phyloP scores from a whole-genome alignment of 2,113 vertebrate genomes.

The Phycodurus eques region DNA sequence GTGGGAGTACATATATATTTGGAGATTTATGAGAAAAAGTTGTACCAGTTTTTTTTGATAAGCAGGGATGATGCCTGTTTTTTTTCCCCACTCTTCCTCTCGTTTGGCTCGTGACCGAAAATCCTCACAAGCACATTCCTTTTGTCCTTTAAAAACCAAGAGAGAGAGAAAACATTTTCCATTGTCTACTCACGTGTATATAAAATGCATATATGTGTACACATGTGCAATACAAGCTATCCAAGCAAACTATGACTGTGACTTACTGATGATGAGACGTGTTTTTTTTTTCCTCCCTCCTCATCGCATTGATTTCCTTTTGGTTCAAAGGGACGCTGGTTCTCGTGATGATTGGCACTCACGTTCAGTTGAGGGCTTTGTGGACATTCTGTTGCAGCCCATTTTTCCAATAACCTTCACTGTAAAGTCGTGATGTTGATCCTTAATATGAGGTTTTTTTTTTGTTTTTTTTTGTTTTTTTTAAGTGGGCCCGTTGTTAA shows the following conservation, averaged over 20 bases:
- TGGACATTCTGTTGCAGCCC: constrained; percentile 54
- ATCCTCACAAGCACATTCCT: constrained; percentile 75
- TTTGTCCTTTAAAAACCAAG: constrained; percentile 27
- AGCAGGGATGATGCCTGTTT: constrained; percentile 23
- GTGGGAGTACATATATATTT: background rate
- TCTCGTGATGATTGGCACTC: constrained; percentile 40
- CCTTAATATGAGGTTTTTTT: constrained; percentile 45
- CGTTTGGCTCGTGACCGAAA: constrained; percentile 24
- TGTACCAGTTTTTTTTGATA: constrained; percentile 14
- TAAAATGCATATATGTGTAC: constrained; percentile 73
- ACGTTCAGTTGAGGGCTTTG: constrained; percentile 46
- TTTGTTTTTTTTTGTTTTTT: constrained; percentile 51
- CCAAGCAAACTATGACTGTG: constrained; percentile 78
- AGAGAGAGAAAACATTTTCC: background rate
- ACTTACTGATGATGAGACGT: constrained; percentile 70
- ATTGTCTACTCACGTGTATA: constrained; percentile 73
- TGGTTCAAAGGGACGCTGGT: constrained; percentile 59
- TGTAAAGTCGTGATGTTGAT: constrained; percentile 61
- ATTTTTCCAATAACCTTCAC: constrained; percentile 47
- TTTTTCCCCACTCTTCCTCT: constrained; percentile 8
- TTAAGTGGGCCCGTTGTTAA: constrained; percentile 69
- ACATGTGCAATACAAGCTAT: constrained; percentile 78
- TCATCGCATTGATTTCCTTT: constrained; percentile 38
- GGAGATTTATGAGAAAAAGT: constrained; percentile 17
- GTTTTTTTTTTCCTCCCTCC: constrained; percentile 36